These are phyloP conservation scores for Saccopteryx leptura DNA, from an alignment of 2,113 vertebrate genomes.

Conservation along the genomic window DNA sequence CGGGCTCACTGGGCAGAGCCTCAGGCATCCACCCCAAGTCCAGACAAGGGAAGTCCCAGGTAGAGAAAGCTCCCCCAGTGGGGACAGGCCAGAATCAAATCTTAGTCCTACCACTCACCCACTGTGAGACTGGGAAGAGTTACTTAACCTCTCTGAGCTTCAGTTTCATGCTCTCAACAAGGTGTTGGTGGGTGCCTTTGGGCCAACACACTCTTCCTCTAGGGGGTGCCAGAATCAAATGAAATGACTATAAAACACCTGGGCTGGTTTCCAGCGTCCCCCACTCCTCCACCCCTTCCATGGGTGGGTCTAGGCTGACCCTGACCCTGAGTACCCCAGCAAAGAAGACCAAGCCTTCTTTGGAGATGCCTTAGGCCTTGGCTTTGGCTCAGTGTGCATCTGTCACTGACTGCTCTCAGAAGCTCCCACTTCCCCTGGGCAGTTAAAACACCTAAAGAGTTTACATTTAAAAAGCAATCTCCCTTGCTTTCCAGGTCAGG, in stretches of 20 bases:
- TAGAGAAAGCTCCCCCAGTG: background rate
- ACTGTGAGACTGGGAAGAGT: background rate
- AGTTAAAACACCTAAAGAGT: background rate
- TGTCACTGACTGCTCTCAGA: background rate
- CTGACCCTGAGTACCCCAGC: background rate
- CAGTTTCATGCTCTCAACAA: background rate
- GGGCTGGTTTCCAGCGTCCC: background rate
- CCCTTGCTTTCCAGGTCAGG: background rate
- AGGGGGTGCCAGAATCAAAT: background rate
- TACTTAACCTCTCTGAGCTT: background rate
- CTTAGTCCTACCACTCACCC: background rate
- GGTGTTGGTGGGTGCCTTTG: background rate
- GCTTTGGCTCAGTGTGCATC: background rate
- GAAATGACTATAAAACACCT: background rate
- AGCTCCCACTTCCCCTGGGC: background rate
- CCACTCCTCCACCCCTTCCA: background rate
- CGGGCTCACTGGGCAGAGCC: background rate
- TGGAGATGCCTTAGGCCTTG: background rate
- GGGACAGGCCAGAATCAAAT: background rate
- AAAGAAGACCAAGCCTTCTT: background rate
- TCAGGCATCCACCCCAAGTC: background rate
- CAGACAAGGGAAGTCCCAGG: background rate
- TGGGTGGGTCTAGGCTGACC: background rate
- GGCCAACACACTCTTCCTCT: background rate
- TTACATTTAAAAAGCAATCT: background rate